Base-by-base conservation (phyloP, 2,888 invertebrate species). In the Plemyria rubiginata region DNA sequence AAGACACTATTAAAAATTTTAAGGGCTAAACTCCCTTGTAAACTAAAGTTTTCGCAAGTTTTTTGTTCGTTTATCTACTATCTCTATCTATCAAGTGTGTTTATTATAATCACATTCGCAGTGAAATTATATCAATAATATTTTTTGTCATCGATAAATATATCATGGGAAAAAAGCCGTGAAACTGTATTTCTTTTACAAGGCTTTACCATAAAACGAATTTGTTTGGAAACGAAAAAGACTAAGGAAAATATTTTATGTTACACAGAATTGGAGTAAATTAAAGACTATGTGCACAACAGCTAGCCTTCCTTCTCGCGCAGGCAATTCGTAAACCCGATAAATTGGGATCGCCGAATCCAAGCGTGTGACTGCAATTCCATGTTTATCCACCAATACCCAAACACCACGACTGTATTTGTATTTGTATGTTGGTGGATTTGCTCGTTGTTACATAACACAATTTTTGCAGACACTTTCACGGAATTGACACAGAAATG, bases 401-500 rank as follows among this genome's bases (percentile, higher is more conserved):
- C 59, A 46, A 59, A 40, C 52, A 68, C 57, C 62, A 40, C 64
- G 43, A n/a, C n/a, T n/a, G n/a, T n/a, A n/a, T 54, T 51, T 38
- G 28, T 53, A 32, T 32, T 43, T 13, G 58, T 32, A 46, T 54
- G 40, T 51, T 46, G 38, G 58, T 43, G 52, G 55, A 64, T 67
- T 68, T 62, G 66, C 53, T 62, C 66, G 71, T 75, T 76, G 73
- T 61, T 60, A 65, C 79, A 80, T 82, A 86, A 87, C 79, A 82
- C 84, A 86, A 85, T 86, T 88, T 85, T 80, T 81, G 77, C 76
- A 80, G 80, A 82, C 83, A 81, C 80, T 84, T 84, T 79, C 81
- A 71, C 80, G 80, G 77, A 88, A 89, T 89, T 89, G 88, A 86
- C 88, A 88, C 87, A 85, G 82, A 87, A 88, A 84, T 81, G 85